phyloP scores from a whole-genome alignment of 2,888 invertebrate species.

The Papilio protenor region DNA sequence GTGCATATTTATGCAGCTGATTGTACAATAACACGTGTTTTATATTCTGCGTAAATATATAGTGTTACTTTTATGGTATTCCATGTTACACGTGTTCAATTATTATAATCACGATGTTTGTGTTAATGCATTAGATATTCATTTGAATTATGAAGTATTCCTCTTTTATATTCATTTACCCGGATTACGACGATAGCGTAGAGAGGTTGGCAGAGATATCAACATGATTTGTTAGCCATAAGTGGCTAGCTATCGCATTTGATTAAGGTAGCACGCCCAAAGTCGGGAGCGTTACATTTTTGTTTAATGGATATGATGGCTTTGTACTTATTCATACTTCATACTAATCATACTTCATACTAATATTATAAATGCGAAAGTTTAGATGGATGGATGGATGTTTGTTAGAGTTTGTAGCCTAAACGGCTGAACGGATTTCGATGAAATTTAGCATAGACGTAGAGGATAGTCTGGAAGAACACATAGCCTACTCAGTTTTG shows the following conservation, averaged over 20 bases:
- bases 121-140: slow-evolving; percentile 19
- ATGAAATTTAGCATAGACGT: too few relatives aligned
- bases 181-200: neutral
- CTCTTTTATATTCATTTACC: neutral
- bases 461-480: too few relatives aligned
- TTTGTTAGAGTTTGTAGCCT: too few relatives aligned
- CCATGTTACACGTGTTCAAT: slow-evolving; percentile 35
- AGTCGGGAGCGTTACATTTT: too few relatives aligned
- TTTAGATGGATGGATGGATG: too few relatives aligned
- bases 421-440: too few relatives aligned
- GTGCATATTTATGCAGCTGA: too few relatives aligned
- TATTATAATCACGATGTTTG: slow-evolving; percentile 24
- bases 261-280: neutral
- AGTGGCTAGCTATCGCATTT: neutral
- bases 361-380: too few relatives aligned
- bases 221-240: neutral
- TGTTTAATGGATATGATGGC: neutral
- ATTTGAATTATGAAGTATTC: neutral
- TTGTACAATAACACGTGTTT: slow-evolving; percentile 38
- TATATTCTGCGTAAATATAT: slow-evolving; percentile 8
- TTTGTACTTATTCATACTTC: too few relatives aligned
- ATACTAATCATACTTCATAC: too few relatives aligned
- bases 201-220: neutral
- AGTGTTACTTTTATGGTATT: slow-evolving; percentile 34
- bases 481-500: too few relatives aligned